Conservation (phyloP, 1,140 invertebrate genomes). For the Steinernema feltiae region DNA sequence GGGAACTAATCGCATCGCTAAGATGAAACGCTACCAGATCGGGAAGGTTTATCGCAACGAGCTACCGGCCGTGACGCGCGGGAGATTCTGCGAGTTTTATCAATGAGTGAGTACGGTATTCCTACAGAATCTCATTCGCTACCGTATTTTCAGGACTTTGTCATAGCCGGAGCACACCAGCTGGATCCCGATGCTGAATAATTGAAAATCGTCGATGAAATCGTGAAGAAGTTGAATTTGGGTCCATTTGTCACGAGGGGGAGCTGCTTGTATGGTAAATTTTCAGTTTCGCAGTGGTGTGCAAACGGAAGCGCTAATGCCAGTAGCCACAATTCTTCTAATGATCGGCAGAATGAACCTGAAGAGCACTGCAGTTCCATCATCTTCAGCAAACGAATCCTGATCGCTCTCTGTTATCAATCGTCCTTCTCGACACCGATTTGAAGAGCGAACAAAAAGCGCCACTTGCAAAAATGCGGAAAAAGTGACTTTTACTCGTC, state of each 20-base stretch:
- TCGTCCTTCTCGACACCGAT: too few relatives aligned
- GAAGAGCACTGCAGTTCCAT: too few relatives aligned
- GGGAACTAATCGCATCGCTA: slow-evolving; percentile 92
- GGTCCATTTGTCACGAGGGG: slow-evolving; percentile 85
- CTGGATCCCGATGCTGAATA: slow-evolving; percentile 96
- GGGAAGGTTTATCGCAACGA: slow-evolving; percentile 85
- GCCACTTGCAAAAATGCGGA: too few relatives aligned
- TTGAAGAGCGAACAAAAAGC: too few relatives aligned
- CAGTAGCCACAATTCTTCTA: too few relatives aligned
- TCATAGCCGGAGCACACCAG: slow-evolving; percentile 93
- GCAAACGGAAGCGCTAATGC: slow-evolving; percentile 76
- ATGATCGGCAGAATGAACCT: too few relatives aligned
- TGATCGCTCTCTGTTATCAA: too few relatives aligned
- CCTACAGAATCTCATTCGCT: too few relatives aligned
- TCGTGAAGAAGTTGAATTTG: slow-evolving; percentile 73
- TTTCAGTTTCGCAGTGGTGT: slow-evolving; percentile 94
- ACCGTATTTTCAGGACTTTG: slow-evolving; percentile 92
- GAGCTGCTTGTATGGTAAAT: slow-evolving; percentile 74
- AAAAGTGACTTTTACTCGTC: too few relatives aligned
- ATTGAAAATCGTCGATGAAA: slow-evolving; percentile 81
- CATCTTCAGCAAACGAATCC: too few relatives aligned
- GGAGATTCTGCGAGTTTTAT: slow-evolving; percentile 94
- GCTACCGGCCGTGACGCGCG: slow-evolving; percentile 90
- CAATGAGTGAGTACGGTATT: slow-evolving; percentile 98
- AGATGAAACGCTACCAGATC: slow-evolving; percentile 72